phyloP scores from a whole-genome alignment of 2,113 vertebrate species.

The Cheilinus undulatus region DNA sequence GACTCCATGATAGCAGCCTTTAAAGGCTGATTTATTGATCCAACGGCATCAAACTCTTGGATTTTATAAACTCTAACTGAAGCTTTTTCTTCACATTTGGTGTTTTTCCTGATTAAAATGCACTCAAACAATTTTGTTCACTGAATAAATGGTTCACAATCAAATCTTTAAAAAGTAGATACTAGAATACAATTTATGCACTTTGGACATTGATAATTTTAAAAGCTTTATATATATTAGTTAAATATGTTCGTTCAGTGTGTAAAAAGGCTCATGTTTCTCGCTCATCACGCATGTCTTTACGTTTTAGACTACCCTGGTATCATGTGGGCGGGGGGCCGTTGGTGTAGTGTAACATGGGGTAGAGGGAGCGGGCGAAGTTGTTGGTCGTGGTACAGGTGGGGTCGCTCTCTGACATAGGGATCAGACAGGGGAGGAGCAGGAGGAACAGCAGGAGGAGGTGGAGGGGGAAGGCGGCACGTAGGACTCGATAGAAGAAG shows the following conservation, averaged over 20 bases:
- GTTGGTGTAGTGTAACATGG: slow-evolving; percentile 93
- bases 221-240: no score
- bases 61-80: neutral
- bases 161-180: slow-evolving; percentile 12
- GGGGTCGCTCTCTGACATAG: slow-evolving; percentile 86
- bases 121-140: neutral
- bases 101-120: neutral
- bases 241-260: no score
- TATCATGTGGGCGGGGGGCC: slow-evolving; percentile 91
- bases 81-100: neutral
- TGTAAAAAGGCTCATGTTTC: slow-evolving; percentile 11
- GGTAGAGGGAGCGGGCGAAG: slow-evolving; percentile 93
- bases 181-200: neutral
- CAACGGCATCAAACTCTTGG: neutral
- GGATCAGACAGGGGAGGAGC: slow-evolving; percentile 89
- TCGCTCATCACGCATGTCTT: neutral
- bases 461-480: slow-evolving; percentile 90
- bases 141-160: slow-evolving; percentile 6
- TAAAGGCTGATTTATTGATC: neutral
- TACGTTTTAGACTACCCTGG: neutral
- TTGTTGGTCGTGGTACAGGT: slow-evolving; percentile 92
- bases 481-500: slow-evolving; percentile 88
- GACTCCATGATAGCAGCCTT: neutral
- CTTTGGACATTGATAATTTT: slow-evolving; percentile 13
- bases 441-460: slow-evolving; percentile 91